phyloP scores from a whole-genome alignment of 2,888 invertebrate species.

The Caenorhabditis drosophilae region DNA sequence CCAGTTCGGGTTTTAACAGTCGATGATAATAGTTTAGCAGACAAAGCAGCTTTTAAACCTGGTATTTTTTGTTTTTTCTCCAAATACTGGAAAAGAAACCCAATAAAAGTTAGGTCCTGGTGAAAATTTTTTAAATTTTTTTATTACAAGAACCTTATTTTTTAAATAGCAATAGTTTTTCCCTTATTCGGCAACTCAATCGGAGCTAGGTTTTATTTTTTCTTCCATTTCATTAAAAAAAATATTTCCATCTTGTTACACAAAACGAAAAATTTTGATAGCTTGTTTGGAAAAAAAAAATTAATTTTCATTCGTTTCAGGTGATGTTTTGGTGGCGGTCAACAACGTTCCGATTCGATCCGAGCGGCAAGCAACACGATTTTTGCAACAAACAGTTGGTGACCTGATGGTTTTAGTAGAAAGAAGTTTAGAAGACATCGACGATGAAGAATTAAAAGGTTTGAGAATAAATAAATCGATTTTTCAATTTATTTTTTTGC shows the following conservation, averaged over 20 bases:
- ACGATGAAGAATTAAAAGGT: conserved; percentile 51
- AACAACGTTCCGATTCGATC: conserved; percentile 64
- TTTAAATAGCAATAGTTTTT: too few species aligned
- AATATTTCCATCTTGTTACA: too few species aligned
- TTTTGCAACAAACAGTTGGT: conserved; percentile 59
- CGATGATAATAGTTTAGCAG: conserved; percentile 56
- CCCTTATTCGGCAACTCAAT: too few species aligned
- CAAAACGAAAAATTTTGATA: neutral
- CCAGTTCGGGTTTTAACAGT: conserved; percentile 53
- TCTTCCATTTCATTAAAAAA: too few species aligned
- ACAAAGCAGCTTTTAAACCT: conserved; percentile 58
- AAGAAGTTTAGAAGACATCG: conserved; percentile 54
- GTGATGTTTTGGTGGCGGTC: conserved; percentile 62
- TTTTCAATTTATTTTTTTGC: neutral
- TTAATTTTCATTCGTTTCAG: conserved; percentile 23
- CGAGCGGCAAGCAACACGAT: conserved; percentile 60
- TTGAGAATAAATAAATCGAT: too few species aligned
- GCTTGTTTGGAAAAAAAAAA: conserved; percentile 1
- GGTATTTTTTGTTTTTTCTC: conserved; percentile 16
- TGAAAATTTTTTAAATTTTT: too few species aligned
- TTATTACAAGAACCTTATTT: too few species aligned
- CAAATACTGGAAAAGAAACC: too few species aligned
- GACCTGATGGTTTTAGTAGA: conserved; percentile 64
- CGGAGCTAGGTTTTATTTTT: too few species aligned
- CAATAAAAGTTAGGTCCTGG: too few species aligned